A percentile compares a stretch with the other conserved stretches of the same genome.
Evolutionary conservation across 2,113 vertebrate species (phyloP).

Genomic region (Machaerirhynchus nigripectus): DNA sequence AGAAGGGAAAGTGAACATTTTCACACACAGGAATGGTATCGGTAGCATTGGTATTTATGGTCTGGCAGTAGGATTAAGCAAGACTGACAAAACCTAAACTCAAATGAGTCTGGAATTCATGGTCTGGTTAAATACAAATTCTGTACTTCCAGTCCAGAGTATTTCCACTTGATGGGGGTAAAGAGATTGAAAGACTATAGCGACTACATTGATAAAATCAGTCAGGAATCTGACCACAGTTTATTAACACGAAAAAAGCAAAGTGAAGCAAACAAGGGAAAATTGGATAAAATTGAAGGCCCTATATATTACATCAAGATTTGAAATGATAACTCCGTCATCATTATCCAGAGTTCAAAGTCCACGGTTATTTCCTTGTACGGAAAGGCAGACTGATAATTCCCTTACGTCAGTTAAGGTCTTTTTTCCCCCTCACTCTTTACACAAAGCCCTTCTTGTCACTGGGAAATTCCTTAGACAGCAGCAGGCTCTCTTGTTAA

Average conservation of each 20-base stretch:
- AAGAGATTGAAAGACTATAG: neutral
- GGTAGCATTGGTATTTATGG: neutral
- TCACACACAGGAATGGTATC: neutral
- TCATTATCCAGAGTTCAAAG: conserved; percentile 48
- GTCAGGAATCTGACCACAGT: neutral
- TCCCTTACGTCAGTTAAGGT: conserved; percentile 39
- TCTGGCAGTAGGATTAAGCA: neutral
- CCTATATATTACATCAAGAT: neutral
- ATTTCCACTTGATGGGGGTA: neutral
- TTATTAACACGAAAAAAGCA: neutral
- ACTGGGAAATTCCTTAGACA: conserved; percentile 68
- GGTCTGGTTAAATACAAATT: neutral
- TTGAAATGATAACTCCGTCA: neutral
- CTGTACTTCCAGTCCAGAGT: neutral
- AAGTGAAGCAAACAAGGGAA: neutral
- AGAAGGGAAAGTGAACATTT: neutral
- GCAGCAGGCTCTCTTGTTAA: conserved; percentile 60
- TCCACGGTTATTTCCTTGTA: neutral
- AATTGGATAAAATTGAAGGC: conserved; percentile 1
- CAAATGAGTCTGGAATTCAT: neutral
- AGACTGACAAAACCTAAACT: neutral
- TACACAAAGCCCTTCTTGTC: conserved; percentile 73
- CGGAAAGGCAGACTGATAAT: conserved; percentile 49
- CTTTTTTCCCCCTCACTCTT: conserved; percentile 21
- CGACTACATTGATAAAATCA: neutral